These are phyloP conservation scores for Piezodorus guildinii DNA, from an alignment of 1,140 invertebrate species.

Conservation along the genomic window DNA sequence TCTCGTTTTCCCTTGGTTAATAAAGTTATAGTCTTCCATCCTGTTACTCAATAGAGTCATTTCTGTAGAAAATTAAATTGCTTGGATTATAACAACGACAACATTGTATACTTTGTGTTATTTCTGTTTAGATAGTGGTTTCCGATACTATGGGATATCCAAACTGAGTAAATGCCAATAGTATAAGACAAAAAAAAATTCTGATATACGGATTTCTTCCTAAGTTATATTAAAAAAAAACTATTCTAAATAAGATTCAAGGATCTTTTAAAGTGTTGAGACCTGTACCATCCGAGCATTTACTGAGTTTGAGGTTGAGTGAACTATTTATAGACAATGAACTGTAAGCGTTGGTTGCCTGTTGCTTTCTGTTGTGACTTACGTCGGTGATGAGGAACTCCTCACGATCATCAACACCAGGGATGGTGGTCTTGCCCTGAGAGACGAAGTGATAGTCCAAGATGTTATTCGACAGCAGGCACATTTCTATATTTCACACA, in stretches of 20 bases:
- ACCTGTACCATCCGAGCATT: no score
- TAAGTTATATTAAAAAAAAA: no score
- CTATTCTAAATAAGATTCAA: no score
- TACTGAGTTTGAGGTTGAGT: no score
- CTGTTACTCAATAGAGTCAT: slow-evolving; percentile 73
- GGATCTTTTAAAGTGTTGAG: no score
- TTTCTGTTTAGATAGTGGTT: no score
- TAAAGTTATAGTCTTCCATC: slow-evolving; percentile 82
- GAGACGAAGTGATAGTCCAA: slow-evolving; percentile 86
- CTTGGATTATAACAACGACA: slow-evolving; percentile 8
- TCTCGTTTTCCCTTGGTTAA: slow-evolving; percentile 92
- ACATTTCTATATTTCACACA: slow-evolving; percentile 32
- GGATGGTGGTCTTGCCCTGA: slow-evolving; percentile 94
- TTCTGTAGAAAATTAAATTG: slow-evolving; percentile 12
- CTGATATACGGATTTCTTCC: no score
- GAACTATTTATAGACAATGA: no score
- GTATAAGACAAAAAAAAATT: no score
- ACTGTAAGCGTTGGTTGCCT: no score
- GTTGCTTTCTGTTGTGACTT: slow-evolving; percentile 41
- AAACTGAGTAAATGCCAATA: no score
- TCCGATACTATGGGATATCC: no score
- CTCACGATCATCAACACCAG: slow-evolving; percentile 90
- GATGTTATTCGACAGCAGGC: slow-evolving; percentile 73
- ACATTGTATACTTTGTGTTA: not conserved
- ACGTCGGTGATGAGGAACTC: slow-evolving; percentile 89